These are phyloP conservation scores for Corydoras sp. DNA, from an alignment of 2,113 vertebrate genomes.

Conservation along the genomic window DNA sequence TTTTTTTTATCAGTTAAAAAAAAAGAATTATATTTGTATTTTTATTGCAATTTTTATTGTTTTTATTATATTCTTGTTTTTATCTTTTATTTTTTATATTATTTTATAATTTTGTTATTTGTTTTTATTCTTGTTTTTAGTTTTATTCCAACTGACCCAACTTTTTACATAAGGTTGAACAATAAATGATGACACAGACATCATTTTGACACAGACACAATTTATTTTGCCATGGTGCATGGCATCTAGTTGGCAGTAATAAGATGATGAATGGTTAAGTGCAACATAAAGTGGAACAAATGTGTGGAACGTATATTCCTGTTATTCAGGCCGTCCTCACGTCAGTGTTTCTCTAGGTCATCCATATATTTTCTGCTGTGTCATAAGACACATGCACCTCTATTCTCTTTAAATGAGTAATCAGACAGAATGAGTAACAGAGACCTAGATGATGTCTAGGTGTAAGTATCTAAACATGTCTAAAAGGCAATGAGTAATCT, in stretches of 20 bases:
- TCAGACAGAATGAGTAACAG: background rate
- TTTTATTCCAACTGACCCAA: too few species aligned
- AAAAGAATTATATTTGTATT: background rate
- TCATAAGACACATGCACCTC: slow-evolving; percentile 1
- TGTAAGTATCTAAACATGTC: slow-evolving; percentile 9
- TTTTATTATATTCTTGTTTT: too few species aligned
- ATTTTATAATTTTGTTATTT: too few species aligned
- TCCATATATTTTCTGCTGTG: slow-evolving; percentile 18
- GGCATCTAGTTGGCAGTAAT: background rate
- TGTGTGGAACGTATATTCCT: slow-evolving; percentile 10
- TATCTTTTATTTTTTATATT: too few species aligned
- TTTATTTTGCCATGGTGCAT: background rate
- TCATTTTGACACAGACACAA: background rate
- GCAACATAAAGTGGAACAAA: slow-evolving; percentile 1
- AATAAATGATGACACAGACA: background rate
- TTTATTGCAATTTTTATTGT: too few species aligned
- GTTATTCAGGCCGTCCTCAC: slow-evolving; percentile 18
- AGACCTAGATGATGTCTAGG: background rate
- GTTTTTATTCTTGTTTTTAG: too few species aligned
- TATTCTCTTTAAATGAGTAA: slow-evolving; percentile 8
- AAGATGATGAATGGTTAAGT: background rate
- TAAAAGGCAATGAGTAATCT: slow-evolving; percentile 6
- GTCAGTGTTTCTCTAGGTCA: slow-evolving; percentile 6
- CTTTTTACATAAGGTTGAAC: too few species aligned
- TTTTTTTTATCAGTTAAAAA: too few species aligned